Percentiles rank a stretch among this genome's conserved stretches.
Conservation (phyloP, 2,113 vertebrate species). For the Pachypanchax playfairii region DNA sequence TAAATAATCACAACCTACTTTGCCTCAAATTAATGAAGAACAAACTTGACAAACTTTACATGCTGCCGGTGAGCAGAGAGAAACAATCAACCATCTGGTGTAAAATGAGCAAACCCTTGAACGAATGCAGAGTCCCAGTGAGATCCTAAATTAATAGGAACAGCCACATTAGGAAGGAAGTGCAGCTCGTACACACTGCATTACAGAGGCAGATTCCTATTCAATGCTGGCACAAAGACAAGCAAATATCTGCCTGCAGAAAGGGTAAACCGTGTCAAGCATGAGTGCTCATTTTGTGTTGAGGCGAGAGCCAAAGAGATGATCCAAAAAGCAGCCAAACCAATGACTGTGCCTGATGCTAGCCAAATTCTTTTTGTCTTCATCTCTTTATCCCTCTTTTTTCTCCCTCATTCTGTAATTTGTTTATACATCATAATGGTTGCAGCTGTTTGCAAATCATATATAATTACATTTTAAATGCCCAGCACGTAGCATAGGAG, state of each 20-base stretch:
- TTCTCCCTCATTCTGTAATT: constrained; percentile 52
- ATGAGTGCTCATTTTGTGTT: constrained; percentile 47
- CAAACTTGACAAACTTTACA: constrained; percentile 15
- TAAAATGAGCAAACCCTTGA: constrained; percentile 11
- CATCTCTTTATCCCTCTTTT: constrained; percentile 49
- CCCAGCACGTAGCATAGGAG: constrained; percentile 49
- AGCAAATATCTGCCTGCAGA: constrained; percentile 54
- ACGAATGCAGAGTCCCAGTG: constrained; percentile 1
- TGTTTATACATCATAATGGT: constrained; percentile 69
- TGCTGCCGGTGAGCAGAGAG: constrained; percentile 27
- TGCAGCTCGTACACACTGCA: constrained; percentile 24
- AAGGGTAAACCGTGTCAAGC: constrained; percentile 47
- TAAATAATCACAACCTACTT: constrained; percentile 2
- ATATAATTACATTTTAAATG: constrained; percentile 73
- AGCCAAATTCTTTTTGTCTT: constrained; percentile 57
- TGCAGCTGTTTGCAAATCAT: constrained; percentile 77
- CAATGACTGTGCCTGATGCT: constrained; percentile 43
- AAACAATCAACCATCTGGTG: constrained; percentile 30
- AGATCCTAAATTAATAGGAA: constrained; percentile 33
- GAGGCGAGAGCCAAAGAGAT: constrained; percentile 54
- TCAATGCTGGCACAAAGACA: constrained; percentile 53
- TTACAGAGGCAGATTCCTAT: constrained; percentile 46
- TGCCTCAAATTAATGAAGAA: constrained; percentile 1
- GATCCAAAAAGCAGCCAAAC: constrained; percentile 60
- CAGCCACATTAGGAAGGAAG: constrained; percentile 31